Conservation (phyloP, 2,113 vertebrate genomes). For the Catharus bicknelli region DNA sequence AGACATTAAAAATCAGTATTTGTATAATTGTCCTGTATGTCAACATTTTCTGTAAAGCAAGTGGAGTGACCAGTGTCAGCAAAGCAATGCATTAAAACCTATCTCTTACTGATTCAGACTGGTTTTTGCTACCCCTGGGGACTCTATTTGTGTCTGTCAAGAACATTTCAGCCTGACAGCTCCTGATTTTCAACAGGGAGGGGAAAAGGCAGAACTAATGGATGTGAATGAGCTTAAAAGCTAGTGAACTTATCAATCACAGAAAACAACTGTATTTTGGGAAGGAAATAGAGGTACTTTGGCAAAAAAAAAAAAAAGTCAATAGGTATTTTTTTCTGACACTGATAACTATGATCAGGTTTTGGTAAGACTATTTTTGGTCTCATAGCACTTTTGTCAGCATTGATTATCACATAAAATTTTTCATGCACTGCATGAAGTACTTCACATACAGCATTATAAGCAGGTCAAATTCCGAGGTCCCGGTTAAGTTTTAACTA, state of each 20-base stretch:
- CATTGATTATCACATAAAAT: constrained; percentile 38
- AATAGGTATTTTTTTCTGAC: constrained; percentile 51
- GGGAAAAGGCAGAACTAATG: constrained; percentile 73
- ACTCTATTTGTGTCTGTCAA: constrained; percentile 69
- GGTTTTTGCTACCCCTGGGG: constrained; percentile 53
- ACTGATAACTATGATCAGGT: constrained; percentile 43
- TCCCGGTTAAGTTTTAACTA: neutral
- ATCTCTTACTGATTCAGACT: constrained; percentile 49
- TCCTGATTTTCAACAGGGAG: constrained; percentile 73
- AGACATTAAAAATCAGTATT: neutral
- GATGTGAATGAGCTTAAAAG: constrained; percentile 74
- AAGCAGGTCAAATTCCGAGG: neutral
- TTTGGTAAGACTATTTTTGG: constrained; percentile 10
- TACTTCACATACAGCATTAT: neutral
- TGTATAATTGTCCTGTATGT: constrained; percentile 20
- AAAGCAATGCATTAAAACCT: constrained; percentile 54
- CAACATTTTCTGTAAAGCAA: constrained; percentile 11
- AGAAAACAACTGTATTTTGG: constrained; percentile 61
- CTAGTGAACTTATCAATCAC: constrained; percentile 74
- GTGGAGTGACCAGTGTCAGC: constrained; percentile 57
- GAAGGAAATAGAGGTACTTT: constrained; percentile 60
- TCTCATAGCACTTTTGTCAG: neutral
- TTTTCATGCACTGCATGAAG: neutral
- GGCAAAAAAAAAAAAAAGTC: constrained; percentile 43
- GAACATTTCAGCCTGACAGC: constrained; percentile 74